These are phyloP conservation scores for Ganaspis sp. DNA, from an alignment of 1,140 invertebrate species.

Conservation along the genomic window DNA sequence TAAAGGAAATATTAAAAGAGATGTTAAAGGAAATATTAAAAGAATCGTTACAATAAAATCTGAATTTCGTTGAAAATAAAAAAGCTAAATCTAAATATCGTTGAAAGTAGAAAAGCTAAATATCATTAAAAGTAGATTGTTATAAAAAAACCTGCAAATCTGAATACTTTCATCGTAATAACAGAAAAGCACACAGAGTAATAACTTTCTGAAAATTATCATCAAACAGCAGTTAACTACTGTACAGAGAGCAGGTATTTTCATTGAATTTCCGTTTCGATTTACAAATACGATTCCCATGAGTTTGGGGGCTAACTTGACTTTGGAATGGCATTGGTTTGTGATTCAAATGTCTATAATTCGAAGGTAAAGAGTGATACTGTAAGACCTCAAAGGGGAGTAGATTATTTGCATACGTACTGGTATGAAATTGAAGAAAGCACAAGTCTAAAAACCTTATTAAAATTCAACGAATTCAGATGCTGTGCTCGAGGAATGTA, in stretches of 20 bases:
- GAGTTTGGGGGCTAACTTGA: background rate
- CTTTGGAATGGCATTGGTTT: background rate
- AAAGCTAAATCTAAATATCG: too few relatives aligned
- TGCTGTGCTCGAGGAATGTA: conserved; percentile 14
- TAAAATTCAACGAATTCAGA: conserved; percentile 29
- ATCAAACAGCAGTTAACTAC: background rate
- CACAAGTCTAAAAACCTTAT: conserved; percentile 21
- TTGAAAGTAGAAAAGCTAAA: too few relatives aligned
- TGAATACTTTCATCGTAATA: too few relatives aligned
- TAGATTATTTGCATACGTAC: conserved; percentile 10
- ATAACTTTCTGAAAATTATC: background rate
- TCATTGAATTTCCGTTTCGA: background rate
- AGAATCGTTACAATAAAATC: too few relatives aligned
- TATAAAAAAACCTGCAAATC: too few relatives aligned
- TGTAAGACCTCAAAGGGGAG: conserved; percentile 15
- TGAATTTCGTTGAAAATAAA: too few relatives aligned
- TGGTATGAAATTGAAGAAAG: background rate
- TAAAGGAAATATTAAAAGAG: too few relatives aligned
- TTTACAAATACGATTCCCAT: background rate
- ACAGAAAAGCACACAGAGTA: too few relatives aligned
- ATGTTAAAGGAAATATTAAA: too few relatives aligned
- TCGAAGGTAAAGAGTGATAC: conserved; percentile 6
- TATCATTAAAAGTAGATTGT: too few relatives aligned
- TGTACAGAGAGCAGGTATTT: background rate
- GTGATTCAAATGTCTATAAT: conserved; percentile 27